Evolutionary conservation across 1,140 invertebrate species (phyloP).

Genomic region (Octopus sinensis): DNA sequence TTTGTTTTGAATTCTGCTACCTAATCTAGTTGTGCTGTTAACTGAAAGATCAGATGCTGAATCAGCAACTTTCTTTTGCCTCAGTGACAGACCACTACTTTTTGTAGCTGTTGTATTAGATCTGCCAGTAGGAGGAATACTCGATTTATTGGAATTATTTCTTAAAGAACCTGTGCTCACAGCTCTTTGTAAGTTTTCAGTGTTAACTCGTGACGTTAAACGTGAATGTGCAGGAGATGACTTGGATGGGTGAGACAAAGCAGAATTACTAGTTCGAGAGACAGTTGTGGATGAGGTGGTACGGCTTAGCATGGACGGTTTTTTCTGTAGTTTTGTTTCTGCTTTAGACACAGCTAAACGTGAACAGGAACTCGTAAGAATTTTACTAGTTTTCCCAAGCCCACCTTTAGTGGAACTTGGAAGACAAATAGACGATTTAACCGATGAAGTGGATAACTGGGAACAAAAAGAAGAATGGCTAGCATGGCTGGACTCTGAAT

Average conservation of each 20-base stretch:
- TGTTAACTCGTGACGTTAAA: neutral
- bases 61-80: neutral
- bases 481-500: conserved; percentile 3
- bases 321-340: neutral
- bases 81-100: neutral
- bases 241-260: neutral
- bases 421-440: neutral
- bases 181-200: conserved; percentile 4
- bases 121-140: neutral
- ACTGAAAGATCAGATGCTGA: neutral
- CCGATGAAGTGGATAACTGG: neutral
- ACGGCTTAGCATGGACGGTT: neutral
- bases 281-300: neutral
- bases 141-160: neutral
- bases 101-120: neutral
- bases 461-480: conserved; percentile 8
- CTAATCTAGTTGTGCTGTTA: neutral
- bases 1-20: neutral
- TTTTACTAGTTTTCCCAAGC: neutral
- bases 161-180: neutral
- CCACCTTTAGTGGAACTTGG: neutral
- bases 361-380: neutral
- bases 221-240: neutral
- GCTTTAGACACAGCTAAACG: neutral
- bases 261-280: neutral